Evolutionary conservation across 2,888 invertebrate genomes (phyloP), one percentile per base, ranked within the genome.

Genomic region (Amphipyra tragopoginis): DNA sequence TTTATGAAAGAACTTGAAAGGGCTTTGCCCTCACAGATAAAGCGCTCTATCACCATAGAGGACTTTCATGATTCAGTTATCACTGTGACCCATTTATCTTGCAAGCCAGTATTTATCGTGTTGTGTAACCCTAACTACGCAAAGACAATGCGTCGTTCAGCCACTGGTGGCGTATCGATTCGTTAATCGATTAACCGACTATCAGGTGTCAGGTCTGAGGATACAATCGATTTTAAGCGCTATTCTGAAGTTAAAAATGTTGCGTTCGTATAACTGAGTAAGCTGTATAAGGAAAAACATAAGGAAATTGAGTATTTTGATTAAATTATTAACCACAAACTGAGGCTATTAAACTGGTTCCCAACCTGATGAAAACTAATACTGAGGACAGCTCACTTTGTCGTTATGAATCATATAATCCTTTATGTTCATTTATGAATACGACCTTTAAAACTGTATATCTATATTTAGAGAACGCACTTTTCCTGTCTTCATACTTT

Each of bases 61-160:
- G 43, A 15, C 62, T 73, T 74, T 63, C 63, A 65, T 73, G 65
- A 73, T 64, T 60, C 50, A 58, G 45, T 70, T 74, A 74, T 74
- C 61, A 55, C 26, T 48, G 13, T 49, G 64, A 52, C 73, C 64
- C 39, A 72, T 57, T 67, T 72, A 59, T 72, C 73, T 67, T 10
- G 33, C 15, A 40, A n/a, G 51, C 62, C 51, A 44, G 57, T 52
- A 54, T 50, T 62, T 60, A 60, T 44, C 34, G 29, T 39, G 43
- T 71, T 57, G 59, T 43, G 59, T 49, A 66, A 57, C 42, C 10
- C n/a, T 38, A 49, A 56, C 58, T 29, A 10, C 34, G 40, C 49
- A 61, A 65, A 68, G 64, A 67, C 71, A 74, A 74, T 59, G 58
- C 56, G 29, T 8, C 29, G 45, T 64, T 51, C 44, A 59, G 29